These are phyloP conservation scores for Anguilla rostrata DNA, from an alignment of 2,113 vertebrate species.

Conservation along the genomic window DNA sequence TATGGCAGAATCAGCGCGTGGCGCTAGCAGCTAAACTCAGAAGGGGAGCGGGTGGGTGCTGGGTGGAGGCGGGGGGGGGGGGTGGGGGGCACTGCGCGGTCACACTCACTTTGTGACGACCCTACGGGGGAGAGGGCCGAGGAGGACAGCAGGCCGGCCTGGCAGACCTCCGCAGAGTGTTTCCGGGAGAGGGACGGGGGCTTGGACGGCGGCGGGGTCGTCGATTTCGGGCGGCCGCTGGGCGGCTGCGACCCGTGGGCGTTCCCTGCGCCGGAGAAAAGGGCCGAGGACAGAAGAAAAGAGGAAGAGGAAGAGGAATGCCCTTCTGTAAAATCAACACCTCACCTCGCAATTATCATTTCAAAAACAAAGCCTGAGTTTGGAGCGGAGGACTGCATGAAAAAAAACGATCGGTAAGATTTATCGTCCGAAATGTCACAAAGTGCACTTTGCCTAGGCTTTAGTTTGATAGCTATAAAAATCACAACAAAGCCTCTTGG, in stretches of 20 bases:
- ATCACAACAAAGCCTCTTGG: not conserved
- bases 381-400: not conserved
- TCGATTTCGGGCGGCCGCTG: constrained; percentile 90
- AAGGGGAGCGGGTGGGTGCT: too few species aligned
- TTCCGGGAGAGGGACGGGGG: constrained; percentile 87
- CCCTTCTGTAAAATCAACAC: not conserved
- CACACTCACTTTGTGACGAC: constrained; percentile 91
- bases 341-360: not conserved
- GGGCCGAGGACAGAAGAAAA: not conserved
- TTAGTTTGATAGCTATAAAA: not conserved
- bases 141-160: constrained; percentile 89
- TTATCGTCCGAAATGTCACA: not conserved
- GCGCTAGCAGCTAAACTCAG: too few species aligned
- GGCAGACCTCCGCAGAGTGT: constrained; percentile 87
- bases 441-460: not conserved
- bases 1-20: not conserved
- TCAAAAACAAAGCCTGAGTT: not conserved
- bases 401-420: not conserved
- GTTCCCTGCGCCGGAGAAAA: constrained; percentile 64
- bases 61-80: not conserved
- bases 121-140: constrained; percentile 88
- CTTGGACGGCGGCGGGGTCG: constrained; percentile 89
- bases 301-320: not conserved
- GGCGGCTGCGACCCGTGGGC: constrained; percentile 79
- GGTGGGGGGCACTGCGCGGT: not conserved